Evolutionary conservation across 2,113 vertebrate species (phyloP).

Genomic region (Dendrocopos noguchii): DNA sequence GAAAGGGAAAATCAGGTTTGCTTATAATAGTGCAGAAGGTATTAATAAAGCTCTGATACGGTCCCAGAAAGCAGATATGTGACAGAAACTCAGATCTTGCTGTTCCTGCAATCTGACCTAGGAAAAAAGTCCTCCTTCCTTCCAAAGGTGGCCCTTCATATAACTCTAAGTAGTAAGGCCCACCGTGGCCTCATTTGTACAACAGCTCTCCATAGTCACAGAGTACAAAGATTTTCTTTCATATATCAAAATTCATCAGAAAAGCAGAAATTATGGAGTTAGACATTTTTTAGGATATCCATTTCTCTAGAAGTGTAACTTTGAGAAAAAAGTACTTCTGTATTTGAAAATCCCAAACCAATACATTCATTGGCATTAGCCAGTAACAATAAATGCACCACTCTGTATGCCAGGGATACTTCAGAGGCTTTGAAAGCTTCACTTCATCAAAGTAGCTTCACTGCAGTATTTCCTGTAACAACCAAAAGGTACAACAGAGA

Average conservation of each 20-base stretch:
- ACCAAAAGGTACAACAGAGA: not conserved
- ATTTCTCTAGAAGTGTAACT: not conserved
- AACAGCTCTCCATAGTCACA: not conserved
- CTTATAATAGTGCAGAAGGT: not conserved
- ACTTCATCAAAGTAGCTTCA: not conserved
- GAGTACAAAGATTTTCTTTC: not conserved
- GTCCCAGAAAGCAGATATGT: not conserved
- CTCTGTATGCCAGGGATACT: not conserved
- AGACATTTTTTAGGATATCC: not conserved
- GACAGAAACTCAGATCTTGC: not conserved
- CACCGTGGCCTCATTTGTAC: not conserved
- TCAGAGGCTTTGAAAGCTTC: not conserved
- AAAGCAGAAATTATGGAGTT: not conserved
- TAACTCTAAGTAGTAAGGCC: not conserved
- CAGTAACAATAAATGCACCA: not conserved
- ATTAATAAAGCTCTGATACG: not conserved
- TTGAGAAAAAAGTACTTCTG: not conserved
- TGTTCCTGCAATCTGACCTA: not conserved
- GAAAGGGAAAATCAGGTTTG: not conserved
- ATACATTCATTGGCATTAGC: not conserved
- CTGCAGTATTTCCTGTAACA: not conserved
- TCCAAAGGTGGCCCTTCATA: not conserved
- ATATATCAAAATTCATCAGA: not conserved
- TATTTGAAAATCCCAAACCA: not conserved
- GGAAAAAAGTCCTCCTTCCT: not conserved